A percentile compares a stretch with the other conserved stretches of the same genome.
phyloP scores from a whole-genome alignment of 2,888 invertebrate genomes.

The Drosophila neoperkinsi region DNA sequence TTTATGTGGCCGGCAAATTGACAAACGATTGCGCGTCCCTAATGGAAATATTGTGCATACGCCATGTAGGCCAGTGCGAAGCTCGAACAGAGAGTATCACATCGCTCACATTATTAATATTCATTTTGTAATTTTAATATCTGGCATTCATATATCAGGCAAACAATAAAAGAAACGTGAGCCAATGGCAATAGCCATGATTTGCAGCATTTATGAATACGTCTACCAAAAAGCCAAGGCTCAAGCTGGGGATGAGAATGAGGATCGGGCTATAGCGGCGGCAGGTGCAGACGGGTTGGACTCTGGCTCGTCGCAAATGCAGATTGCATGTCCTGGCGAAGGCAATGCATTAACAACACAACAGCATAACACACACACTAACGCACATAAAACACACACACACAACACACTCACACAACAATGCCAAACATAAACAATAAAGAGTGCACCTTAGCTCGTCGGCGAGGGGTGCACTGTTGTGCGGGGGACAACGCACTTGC shows the following conservation, averaged over 20 bases:
- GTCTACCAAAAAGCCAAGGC: conserved; percentile 32
- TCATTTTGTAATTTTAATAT: conserved; percentile 62
- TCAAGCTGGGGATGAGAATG: conserved; percentile 6
- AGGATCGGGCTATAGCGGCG: conserved; percentile 1
- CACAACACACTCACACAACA: conserved; percentile 20
- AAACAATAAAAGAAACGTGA: conserved; percentile 49
- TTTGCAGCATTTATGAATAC: conserved; percentile 59
- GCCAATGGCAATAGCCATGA: conserved; percentile 60
- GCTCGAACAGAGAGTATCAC: background rate
- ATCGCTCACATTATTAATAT: conserved; percentile 68
- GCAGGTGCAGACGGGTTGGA: conserved; percentile 16
- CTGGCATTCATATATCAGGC: conserved; percentile 49
- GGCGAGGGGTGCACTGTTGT: background rate
- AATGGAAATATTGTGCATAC: conserved; percentile 68
- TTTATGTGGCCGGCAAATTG: conserved; percentile 67
- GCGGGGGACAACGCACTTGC: conserved; percentile 57
- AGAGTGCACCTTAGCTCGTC: conserved; percentile 28
- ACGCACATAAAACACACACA: conserved; percentile 5
- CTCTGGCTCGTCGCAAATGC: conserved; percentile 57
- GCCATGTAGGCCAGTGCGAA: conserved; percentile 25
- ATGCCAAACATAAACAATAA: conserved; percentile 69
- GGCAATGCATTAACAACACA: conserved; percentile 67
- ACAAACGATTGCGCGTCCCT: conserved; percentile 64
- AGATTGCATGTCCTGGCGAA: conserved; percentile 71
- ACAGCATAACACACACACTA: background rate